Conservation (phyloP, 2,888 invertebrate species). For the Drosophila bunnanda region DNA sequence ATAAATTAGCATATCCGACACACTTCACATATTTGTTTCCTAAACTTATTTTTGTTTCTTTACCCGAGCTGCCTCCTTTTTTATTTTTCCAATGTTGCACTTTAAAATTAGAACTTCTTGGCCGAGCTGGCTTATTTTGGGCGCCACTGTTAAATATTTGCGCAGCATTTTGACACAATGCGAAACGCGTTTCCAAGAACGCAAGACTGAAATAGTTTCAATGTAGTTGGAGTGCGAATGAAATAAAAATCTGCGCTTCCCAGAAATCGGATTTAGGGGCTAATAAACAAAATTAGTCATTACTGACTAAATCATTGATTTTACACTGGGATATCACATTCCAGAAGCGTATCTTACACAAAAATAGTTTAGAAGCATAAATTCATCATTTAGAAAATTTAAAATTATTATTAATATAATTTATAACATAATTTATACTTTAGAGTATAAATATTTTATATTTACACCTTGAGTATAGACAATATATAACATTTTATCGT, state of each 20-base stretch:
- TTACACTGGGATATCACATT: background rate
- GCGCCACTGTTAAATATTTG: conserved; percentile 64
- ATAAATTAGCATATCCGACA: conserved; percentile 64
- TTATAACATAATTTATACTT: background rate
- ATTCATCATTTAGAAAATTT: background rate
- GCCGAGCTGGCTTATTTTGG: conserved; percentile 35
- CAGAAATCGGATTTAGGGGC: conserved; percentile 9
- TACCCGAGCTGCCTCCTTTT: conserved; percentile 33
- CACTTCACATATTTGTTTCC: conserved; percentile 38
- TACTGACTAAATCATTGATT: background rate
- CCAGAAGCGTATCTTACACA: background rate
- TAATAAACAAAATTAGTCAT: background rate
- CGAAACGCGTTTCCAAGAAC: conserved; percentile 41
- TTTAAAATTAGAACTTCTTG: conserved; percentile 64
- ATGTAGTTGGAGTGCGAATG: conserved; percentile 1
- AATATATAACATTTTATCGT: too few relatives aligned
- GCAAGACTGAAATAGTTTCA: background rate
- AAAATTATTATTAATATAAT: background rate
- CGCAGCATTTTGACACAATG: conserved; percentile 60
- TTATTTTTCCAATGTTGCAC: conserved; percentile 61
- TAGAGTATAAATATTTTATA: background rate
- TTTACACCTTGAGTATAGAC: too few relatives aligned
- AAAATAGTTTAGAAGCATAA: background rate
- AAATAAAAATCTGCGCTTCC: conserved; percentile 1
- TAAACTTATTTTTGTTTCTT: conserved; percentile 41